phyloP scores from a whole-genome alignment of 2,113 vertebrate genomes.

The Carollia perspicillata region DNA sequence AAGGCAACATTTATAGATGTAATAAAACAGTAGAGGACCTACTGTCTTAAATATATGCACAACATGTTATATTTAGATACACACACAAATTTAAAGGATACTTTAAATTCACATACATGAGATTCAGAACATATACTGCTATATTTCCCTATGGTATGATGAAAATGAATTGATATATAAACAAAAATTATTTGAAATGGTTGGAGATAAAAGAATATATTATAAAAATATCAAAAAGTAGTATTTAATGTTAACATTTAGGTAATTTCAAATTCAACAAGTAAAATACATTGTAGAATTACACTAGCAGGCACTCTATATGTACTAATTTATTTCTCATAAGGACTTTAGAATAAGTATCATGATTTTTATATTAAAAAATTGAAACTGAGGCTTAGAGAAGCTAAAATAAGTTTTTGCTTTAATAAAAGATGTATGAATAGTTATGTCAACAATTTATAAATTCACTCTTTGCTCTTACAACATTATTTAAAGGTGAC shows the following conservation, averaged over 20 bases:
- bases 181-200: neutral
- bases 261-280: neutral
- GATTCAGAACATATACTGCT: neutral
- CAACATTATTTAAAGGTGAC: neutral
- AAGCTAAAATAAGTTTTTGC: conserved; percentile 5
- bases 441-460: neutral
- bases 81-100: neutral
- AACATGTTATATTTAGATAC: neutral
- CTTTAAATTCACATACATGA: neutral
- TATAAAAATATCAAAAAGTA: neutral
- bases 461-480: conserved; percentile 25
- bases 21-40: conserved; percentile 41
- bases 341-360: neutral
- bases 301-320: neutral
- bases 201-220: neutral
- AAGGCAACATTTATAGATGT: neutral
- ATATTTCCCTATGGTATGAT: neutral
- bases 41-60: conserved; percentile 42
- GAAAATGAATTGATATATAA: neutral
- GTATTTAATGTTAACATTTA: neutral
- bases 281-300: neutral
- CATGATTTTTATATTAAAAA: neutral
- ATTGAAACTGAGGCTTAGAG: neutral
- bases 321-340: neutral
- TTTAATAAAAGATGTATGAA: neutral